Percentiles rank a stretch among this genome's conserved stretches.
These are phyloP conservation scores for Paramacrobiotus metropolitanus DNA, from an alignment of 1,140 invertebrate species.

Conservation along the genomic window DNA sequence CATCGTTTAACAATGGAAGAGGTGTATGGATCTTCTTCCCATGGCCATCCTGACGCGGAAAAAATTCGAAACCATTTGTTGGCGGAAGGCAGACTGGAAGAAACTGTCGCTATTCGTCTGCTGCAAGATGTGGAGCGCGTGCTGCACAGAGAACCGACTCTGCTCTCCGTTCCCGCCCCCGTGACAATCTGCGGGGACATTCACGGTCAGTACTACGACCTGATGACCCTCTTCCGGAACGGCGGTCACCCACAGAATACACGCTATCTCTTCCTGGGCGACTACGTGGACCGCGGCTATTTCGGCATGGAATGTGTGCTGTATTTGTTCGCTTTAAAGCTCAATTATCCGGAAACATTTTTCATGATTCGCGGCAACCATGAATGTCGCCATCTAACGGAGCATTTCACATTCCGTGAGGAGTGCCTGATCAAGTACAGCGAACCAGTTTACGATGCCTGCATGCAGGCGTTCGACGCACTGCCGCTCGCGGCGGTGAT, in stretches of 20 bases:
- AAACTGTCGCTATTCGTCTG: too few species aligned
- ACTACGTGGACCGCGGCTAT: slow-evolving; percentile 97
- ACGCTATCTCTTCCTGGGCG: slow-evolving; percentile 35
- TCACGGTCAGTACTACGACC: slow-evolving; percentile 33
- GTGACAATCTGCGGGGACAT: slow-evolving; percentile 24
- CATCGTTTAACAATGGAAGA: slow-evolving; percentile 83
- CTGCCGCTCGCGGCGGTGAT: slow-evolving; percentile 14
- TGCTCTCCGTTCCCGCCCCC: too few species aligned
- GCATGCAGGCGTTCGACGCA: slow-evolving; percentile 11
- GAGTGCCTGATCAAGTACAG: slow-evolving; percentile 20
- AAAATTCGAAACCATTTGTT: too few species aligned
- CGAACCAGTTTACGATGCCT: slow-evolving; percentile 18
- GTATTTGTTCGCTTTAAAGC: slow-evolving; percentile 8
- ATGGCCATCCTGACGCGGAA: slow-evolving; percentile 81
- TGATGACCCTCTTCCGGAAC: slow-evolving; percentile 30
- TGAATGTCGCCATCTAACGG: slow-evolving; percentile 11
- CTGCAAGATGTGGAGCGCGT: too few species aligned
- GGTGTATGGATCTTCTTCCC: slow-evolving; percentile 79
- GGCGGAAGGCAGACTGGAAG: too few species aligned
- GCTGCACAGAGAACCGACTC: too few species aligned
- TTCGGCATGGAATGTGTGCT: slow-evolving; percentile 61
- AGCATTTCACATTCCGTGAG: slow-evolving; percentile 22
- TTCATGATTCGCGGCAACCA: slow-evolving; percentile 14
- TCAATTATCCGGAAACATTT: slow-evolving; percentile 10
- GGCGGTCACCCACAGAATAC: slow-evolving; percentile 28